phyloP scores from a whole-genome alignment of 2,113 vertebrate species.

The Falcunculus frontatus region DNA sequence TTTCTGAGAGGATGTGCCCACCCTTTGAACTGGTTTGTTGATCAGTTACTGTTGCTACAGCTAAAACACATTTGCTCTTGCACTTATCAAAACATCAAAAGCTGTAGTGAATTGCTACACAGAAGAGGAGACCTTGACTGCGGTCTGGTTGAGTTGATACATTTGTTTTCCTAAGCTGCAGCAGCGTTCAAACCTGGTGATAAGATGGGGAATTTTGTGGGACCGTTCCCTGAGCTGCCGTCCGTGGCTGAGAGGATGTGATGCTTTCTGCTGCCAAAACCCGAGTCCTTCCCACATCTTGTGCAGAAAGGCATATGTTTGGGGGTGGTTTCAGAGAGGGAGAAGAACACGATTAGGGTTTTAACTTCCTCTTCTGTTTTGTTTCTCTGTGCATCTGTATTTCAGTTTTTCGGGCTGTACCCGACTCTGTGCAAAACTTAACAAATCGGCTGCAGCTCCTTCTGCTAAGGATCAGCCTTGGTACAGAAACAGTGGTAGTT shows the following conservation, averaged over 20 bases:
- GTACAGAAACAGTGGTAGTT: background rate
- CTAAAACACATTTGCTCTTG: background rate
- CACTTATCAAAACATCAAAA: background rate
- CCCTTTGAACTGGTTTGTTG: background rate
- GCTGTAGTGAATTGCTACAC: background rate
- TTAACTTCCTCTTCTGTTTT: slow-evolving; percentile 39
- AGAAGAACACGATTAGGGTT: background rate
- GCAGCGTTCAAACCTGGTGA: background rate
- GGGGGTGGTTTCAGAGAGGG: slow-evolving; percentile 36
- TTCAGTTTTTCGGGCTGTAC: background rate
- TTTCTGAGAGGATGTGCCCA: background rate
- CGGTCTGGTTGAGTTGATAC: background rate
- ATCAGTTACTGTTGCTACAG: background rate
- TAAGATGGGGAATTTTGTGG: background rate
- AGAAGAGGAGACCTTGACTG: background rate
- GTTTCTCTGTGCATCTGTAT: slow-evolving; percentile 15
- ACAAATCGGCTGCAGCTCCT: background rate
- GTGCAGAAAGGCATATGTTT: slow-evolving; percentile 11
- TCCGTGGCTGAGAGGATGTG: background rate
- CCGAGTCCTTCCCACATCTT: background rate
- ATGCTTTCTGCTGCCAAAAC: background rate
- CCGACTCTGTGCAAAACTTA: background rate
- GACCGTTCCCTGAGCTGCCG: background rate
- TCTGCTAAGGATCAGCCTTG: slow-evolving; percentile 12
- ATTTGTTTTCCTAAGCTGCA: background rate